A percentile compares a stretch with the other conserved stretches of the same genome.
phyloP scores from a whole-genome alignment of 2,797 vertebrate genomes.

The Pseudochirops cupreus region DNA sequence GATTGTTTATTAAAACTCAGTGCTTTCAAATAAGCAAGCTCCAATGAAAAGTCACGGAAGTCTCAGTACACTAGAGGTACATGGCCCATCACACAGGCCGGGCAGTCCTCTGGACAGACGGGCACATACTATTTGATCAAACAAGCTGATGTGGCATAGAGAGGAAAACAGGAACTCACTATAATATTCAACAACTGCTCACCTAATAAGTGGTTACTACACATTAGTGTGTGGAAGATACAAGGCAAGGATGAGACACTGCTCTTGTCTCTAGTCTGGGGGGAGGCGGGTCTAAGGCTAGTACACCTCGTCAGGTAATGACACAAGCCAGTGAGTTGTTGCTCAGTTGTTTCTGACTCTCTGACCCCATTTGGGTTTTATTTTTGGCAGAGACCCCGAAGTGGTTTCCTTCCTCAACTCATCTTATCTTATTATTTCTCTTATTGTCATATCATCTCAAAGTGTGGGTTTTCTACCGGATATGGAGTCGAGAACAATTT shows the following conservation, averaged over 20 bases:
- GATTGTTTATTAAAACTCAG: not conserved
- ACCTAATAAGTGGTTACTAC: not conserved
- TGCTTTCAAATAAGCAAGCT: slow-evolving; percentile 37
- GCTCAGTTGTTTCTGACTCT: not conserved
- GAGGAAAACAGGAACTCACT: not conserved
- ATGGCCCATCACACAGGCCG: not conserved
- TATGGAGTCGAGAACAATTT: no score
- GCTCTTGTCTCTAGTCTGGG: not conserved
- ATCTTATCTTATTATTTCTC: not conserved
- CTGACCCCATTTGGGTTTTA: not conserved
- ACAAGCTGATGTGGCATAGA: not conserved
- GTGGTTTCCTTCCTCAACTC: not conserved
- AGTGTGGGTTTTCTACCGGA: no score
- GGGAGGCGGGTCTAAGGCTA: not conserved
- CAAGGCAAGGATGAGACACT: not conserved
- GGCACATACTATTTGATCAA: not conserved
- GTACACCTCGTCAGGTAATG: not conserved
- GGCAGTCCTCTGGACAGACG: not conserved
- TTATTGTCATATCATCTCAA: no score
- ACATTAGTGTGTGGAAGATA: not conserved
- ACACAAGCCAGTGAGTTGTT: not conserved
- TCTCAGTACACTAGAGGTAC: accelerated
- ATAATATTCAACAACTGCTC: not conserved
- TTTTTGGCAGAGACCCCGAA: not conserved
- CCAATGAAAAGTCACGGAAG: slow-evolving; percentile 4